These are phyloP conservation scores for Nipponacmea schrenckii DNA, from an alignment of 2,888 invertebrate genomes.

Conservation along the genomic window DNA sequence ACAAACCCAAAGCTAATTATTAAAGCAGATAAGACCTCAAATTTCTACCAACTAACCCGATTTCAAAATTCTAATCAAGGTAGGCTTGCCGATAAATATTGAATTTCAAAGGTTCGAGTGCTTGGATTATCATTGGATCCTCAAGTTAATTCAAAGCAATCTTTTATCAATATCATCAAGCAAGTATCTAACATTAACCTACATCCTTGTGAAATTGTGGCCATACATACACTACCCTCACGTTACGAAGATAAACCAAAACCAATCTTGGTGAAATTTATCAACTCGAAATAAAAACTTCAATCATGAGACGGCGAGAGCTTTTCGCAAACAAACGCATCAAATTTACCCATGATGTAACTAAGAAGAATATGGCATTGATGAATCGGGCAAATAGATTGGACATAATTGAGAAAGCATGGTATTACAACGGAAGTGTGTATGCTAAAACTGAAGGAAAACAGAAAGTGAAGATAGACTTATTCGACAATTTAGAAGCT, in stretches of 20 bases:
- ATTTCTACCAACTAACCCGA: too few relatives aligned
- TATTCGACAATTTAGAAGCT: too few relatives aligned
- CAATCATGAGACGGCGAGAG: not conserved
- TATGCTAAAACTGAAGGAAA: not conserved
- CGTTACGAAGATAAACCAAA: not conserved
- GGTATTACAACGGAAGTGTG: not conserved
- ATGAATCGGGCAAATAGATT: not conserved
- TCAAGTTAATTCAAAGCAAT: too few relatives aligned
- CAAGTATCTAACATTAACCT: not conserved
- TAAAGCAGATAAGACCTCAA: too few relatives aligned
- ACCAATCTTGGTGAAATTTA: not conserved
- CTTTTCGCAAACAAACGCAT: not conserved
- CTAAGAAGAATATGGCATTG: not conserved
- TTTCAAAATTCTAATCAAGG: too few relatives aligned
- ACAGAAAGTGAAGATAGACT: not conserved
- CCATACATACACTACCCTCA: not conserved
- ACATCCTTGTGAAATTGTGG: not conserved
- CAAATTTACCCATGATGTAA: not conserved
- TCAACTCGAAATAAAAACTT: not conserved
- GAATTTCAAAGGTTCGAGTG: too few relatives aligned
- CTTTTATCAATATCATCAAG: not conserved
- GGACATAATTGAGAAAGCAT: not conserved
- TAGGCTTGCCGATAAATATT: too few relatives aligned
- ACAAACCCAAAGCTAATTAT: too few relatives aligned
- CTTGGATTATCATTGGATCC: too few relatives aligned